phyloP scores from a whole-genome alignment of 2,888 invertebrate genomes.

The Brachyptera risi region DNA sequence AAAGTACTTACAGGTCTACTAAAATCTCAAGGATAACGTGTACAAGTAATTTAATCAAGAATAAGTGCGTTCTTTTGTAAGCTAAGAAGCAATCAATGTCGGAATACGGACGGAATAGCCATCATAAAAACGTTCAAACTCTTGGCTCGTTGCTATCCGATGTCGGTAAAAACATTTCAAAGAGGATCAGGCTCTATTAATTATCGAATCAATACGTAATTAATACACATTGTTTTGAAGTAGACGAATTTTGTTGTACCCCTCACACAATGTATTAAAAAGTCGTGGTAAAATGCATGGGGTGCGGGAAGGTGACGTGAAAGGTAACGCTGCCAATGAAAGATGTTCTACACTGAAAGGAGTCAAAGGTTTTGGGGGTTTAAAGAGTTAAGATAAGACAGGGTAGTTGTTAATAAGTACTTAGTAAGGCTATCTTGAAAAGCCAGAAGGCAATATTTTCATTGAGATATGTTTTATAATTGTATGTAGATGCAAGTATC shows the following conservation, averaged over 20 bases:
- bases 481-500: conserved; percentile 10
- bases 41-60: conserved; percentile 1
- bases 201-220: conserved; percentile 34
- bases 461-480: conserved; percentile 21
- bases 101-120: too few relatives aligned
- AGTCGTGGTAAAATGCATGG: too few relatives aligned
- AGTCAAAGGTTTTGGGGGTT: background rate
- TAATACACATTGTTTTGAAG: conserved; percentile 32
- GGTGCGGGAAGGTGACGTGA: conserved; percentile 6
- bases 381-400: conserved; percentile 4
- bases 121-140: too few relatives aligned
- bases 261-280: background rate
- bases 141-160: background rate
- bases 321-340: conserved; percentile 17
- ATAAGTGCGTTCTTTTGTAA: conserved; percentile 8
- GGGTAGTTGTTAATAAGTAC: background rate
- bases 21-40: too few relatives aligned
- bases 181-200: conserved; percentile 24
- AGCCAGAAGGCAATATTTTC: background rate
- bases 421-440: background rate
- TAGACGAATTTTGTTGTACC: background rate
- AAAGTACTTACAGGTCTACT: too few relatives aligned
- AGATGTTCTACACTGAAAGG: background rate
- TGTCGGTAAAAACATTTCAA: background rate
- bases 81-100: background rate